Evolutionary conservation across 1,140 invertebrate genomes (phyloP).

Genomic region (Leptinotarsa lineolata): DNA sequence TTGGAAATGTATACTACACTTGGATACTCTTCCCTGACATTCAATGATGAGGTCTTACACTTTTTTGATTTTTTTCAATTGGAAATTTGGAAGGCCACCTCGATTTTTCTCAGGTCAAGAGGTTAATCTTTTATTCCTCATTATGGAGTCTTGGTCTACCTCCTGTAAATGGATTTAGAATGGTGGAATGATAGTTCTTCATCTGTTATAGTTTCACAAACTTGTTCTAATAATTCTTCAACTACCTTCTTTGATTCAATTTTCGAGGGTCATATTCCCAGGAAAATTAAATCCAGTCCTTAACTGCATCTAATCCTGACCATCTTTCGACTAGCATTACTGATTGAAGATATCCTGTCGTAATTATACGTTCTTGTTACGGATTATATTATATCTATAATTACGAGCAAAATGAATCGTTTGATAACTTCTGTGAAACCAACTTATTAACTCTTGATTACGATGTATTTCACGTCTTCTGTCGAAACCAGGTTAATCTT

Average conservation of each 20-base stretch:
- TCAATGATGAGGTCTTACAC: no score
- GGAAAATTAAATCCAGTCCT: neutral
- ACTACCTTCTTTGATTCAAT: neutral
- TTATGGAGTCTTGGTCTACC: no score
- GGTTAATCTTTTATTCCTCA: no score
- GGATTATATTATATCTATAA: neutral
- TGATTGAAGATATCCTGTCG: neutral
- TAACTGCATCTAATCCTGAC: neutral
- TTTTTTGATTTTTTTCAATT: no score
- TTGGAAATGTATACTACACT: no score
- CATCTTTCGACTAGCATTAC: neutral
- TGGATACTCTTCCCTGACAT: no score
- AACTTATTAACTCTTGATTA: constrained; percentile 4
- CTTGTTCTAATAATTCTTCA: no score
- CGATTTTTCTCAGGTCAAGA: no score
- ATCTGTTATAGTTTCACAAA: no score
- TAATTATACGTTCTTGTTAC: constrained; percentile 1
- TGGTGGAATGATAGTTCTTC: no score
- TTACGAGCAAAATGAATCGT: constrained; percentile 3
- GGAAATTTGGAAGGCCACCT: no score
- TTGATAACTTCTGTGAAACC: neutral
- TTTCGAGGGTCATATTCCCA: neutral
- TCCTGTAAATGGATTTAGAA: no score
- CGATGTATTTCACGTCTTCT: constrained; percentile 2
- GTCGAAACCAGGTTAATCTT: constrained; percentile 5